phyloP scores from a whole-genome alignment of 2,888 invertebrate genomes.

The Euplexia lucipara region DNA sequence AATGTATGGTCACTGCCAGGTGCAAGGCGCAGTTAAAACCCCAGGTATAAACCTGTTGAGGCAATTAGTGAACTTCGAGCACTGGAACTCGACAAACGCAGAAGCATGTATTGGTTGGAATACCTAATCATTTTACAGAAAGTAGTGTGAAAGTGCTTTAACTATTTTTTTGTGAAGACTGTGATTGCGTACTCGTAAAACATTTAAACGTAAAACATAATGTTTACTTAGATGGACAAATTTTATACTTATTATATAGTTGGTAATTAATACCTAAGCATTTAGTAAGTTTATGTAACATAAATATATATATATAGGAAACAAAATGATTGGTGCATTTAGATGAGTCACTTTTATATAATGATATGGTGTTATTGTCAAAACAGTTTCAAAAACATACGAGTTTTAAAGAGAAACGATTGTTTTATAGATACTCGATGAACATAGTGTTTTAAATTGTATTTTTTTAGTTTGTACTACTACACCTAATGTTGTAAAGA shows the following conservation, averaged over 20 bases:
- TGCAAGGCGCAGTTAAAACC: constrained; percentile 68
- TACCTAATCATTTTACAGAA: constrained; percentile 13
- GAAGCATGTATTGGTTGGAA: constrained; percentile 63
- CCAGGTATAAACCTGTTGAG: constrained; percentile 77
- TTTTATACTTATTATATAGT: no score
- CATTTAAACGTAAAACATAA: background rate
- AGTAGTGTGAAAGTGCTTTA: background rate
- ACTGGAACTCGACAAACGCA: constrained; percentile 75
- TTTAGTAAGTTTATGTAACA: constrained; percentile 6
- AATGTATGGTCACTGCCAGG: constrained; percentile 80
- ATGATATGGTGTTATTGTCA: background rate
- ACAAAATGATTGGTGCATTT: constrained; percentile 19
- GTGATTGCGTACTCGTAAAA: constrained; percentile 9
- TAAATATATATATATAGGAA: background rate
- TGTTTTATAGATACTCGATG: background rate
- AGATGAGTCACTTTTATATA: background rate
- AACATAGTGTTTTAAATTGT: constrained; percentile 6
- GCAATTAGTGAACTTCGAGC: constrained; percentile 70
- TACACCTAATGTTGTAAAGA: background rate
- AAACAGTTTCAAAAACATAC: background rate
- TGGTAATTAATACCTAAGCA: constrained; percentile 6
- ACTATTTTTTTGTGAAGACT: constrained; percentile 28
- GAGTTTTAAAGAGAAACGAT: constrained; percentile 3
- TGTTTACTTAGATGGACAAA: constrained; percentile 8
- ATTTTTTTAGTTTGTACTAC: background rate